Conservation (phyloP, 2,113 vertebrate species). For the Theristicus caerulescens region DNA sequence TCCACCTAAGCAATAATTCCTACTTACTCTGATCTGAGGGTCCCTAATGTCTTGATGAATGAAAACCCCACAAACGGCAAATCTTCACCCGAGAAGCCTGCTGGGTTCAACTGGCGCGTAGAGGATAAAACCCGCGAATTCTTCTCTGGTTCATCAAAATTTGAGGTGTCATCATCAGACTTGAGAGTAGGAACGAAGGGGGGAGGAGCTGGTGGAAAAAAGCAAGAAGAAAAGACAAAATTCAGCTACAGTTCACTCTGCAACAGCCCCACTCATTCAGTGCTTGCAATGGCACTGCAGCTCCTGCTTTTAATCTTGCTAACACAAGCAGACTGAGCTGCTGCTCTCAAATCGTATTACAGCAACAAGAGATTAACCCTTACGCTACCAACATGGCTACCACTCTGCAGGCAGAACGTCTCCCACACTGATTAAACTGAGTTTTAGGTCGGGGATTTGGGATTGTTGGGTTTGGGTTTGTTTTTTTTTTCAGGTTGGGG, state of each 20-base stretch:
- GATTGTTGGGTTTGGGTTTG: neutral
- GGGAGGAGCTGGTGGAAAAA: slow-evolving; percentile 88
- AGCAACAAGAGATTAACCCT: slow-evolving; percentile 85
- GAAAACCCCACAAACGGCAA: slow-evolving; percentile 91
- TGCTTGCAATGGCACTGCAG: slow-evolving; percentile 81
- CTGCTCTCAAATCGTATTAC: slow-evolving; percentile 77
- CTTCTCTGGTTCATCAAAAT: slow-evolving; percentile 91
- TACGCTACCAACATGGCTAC: slow-evolving; percentile 81
- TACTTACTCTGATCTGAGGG: slow-evolving; percentile 88
- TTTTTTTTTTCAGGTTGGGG: neutral
- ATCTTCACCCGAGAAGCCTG: slow-evolving; percentile 83
- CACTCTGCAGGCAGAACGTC: slow-evolving; percentile 69
- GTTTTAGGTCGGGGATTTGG: neutral
- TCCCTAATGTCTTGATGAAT: slow-evolving; percentile 79
- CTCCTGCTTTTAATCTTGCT: slow-evolving; percentile 86
- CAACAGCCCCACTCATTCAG: slow-evolving; percentile 73
- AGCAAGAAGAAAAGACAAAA: slow-evolving; percentile 74
- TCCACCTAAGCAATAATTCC: slow-evolving; percentile 46
- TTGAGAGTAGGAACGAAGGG: slow-evolving; percentile 87
- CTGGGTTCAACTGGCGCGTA: slow-evolving; percentile 84
- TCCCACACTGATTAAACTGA: slow-evolving; percentile 19
- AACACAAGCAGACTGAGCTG: slow-evolving; percentile 83
- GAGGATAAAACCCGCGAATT: slow-evolving; percentile 86
- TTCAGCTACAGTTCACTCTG: slow-evolving; percentile 74
- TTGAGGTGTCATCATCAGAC: slow-evolving; percentile 92